Conservation (phyloP, 2,113 vertebrate species). For the Ardeotis arabs region DNA sequence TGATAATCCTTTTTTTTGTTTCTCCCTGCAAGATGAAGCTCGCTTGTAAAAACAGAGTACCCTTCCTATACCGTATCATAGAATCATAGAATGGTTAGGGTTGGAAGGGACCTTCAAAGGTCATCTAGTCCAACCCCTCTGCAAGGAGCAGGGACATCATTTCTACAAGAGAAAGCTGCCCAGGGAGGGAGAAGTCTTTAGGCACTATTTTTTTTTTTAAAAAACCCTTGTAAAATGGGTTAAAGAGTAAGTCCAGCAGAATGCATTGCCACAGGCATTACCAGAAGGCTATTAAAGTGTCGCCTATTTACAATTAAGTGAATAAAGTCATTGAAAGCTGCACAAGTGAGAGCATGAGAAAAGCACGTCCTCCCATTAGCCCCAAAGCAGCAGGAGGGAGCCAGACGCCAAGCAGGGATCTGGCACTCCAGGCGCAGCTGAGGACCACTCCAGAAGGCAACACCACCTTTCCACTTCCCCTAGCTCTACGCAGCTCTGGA, state of each 20-base stretch:
- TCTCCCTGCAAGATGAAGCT: neutral
- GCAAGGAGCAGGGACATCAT: too few relatives aligned
- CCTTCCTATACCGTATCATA: neutral
- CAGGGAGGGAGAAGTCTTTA: neutral
- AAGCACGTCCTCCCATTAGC: neutral
- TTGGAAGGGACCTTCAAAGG: too few relatives aligned
- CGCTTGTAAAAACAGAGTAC: neutral
- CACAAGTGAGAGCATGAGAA: neutral
- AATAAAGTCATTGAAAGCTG: neutral
- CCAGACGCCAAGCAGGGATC: neutral
- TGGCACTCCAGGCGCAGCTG: accelerated
- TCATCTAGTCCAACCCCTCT: too few relatives aligned
- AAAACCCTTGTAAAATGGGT: neutral
- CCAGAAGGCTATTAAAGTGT: neutral
- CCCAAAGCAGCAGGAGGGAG: neutral
- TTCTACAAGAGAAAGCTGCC: neutral
- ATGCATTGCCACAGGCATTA: neutral
- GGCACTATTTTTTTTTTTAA: neutral
- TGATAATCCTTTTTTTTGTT: neutral
- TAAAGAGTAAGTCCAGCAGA: neutral
- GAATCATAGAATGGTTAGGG: too few relatives aligned
- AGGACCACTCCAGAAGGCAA: neutral
- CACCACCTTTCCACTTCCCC: neutral
- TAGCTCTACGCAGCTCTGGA: accelerated
- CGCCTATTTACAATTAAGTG: neutral